phyloP scores from a whole-genome alignment of 2,113 vertebrate genomes.

The Poicephalus meyeri region DNA sequence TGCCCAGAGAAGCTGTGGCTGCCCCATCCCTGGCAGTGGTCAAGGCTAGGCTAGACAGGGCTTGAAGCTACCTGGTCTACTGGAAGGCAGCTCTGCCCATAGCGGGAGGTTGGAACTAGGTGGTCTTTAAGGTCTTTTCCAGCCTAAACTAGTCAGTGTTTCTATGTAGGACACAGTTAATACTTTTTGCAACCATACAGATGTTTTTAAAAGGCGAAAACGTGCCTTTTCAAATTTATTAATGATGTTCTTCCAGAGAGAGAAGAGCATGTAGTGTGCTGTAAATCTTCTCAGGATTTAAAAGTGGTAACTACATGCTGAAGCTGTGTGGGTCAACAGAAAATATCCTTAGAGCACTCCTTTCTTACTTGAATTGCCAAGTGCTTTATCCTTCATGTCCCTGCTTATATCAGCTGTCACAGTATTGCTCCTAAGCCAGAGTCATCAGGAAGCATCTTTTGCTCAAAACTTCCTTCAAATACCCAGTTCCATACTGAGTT shows the following conservation, averaged over 20 bases:
- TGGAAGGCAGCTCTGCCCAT: not conserved
- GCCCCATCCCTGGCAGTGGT: not conserved
- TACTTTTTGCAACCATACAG: not conserved
- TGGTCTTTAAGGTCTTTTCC: not conserved
- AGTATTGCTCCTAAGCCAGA: not conserved
- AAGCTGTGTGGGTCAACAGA: not conserved
- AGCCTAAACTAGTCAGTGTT: not conserved
- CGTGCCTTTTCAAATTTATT: not conserved
- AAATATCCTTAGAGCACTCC: not conserved
- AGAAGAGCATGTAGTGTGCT: not conserved
- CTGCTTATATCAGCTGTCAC: not conserved
- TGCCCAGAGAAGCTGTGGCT: not conserved
- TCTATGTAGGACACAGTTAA: not conserved
- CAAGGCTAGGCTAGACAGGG: not conserved
- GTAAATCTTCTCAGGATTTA: not conserved
- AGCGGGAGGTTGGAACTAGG: not conserved
- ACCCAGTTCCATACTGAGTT: not conserved
- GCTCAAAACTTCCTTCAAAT: not conserved
- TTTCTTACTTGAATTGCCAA: not conserved
- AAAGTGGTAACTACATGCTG: not conserved
- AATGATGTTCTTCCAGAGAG: not conserved
- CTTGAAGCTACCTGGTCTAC: not conserved
- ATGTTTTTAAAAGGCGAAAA: not conserved
- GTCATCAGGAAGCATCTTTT: not conserved
- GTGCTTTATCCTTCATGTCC: not conserved